Evolutionary conservation across 1,140 invertebrate genomes (phyloP).

Genomic region (Theocolax elegans): DNA sequence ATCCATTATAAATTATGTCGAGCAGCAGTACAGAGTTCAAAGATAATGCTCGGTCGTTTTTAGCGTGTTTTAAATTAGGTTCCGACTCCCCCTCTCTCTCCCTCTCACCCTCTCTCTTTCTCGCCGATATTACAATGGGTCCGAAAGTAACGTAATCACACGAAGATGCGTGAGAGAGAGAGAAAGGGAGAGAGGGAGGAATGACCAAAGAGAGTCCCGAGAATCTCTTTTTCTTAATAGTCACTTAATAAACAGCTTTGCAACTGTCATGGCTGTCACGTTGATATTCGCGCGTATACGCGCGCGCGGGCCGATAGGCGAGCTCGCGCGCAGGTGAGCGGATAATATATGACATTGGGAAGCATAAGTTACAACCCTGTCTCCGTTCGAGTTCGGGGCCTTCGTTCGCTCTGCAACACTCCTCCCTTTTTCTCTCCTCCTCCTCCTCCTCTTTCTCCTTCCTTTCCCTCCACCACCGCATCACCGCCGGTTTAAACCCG

Average conservation of each 20-base stretch:
- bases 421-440: constrained; percentile 1
- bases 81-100: too few species aligned
- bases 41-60: constrained; percentile 3
- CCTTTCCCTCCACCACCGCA: neutral
- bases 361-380: constrained; percentile 41
- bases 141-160: constrained; percentile 24
- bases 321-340: constrained; percentile 25
- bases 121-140: constrained; percentile 26
- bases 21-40: too few species aligned
- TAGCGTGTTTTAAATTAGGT: constrained; percentile 31
- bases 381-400: constrained; percentile 21
- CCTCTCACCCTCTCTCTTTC: too few species aligned
- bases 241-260: constrained; percentile 41
- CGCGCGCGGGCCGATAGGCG: constrained; percentile 10
- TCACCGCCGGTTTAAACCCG: too few species aligned
- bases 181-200: neutral
- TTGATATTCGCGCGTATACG: constrained; percentile 25
- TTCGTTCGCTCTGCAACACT: neutral
- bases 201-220: constrained; percentile 8
- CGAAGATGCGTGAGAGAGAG: neutral
- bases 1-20: constrained; percentile 34
- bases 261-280: constrained; percentile 37
- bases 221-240: constrained; percentile 39
- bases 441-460: neutral
- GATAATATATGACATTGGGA: constrained; percentile 41